These are phyloP conservation scores for Dendrocopos noguchii DNA, from an alignment of 2,113 vertebrate genomes.

Conservation along the genomic window DNA sequence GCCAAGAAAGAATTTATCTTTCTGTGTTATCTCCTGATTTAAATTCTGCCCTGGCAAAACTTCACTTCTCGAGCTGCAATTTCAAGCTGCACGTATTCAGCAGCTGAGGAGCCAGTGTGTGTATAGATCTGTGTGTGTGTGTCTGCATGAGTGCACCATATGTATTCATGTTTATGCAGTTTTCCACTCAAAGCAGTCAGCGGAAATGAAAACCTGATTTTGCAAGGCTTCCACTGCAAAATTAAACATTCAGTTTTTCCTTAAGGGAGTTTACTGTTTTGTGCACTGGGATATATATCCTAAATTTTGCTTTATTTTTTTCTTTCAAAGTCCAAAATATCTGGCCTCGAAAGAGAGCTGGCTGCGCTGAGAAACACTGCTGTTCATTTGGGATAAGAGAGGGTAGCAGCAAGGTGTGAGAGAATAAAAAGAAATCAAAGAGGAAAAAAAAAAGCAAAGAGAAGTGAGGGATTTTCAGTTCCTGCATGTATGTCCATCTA, in stretches of 20 bases:
- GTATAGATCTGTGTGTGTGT: neutral
- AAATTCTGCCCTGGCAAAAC: neutral
- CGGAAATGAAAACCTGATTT: conserved; percentile 37
- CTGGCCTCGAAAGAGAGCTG: neutral
- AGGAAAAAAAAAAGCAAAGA: neutral
- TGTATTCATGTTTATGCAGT: neutral
- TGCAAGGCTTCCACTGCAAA: neutral
- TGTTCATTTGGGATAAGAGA: neutral
- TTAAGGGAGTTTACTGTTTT: neutral
- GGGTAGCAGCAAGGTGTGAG: neutral
- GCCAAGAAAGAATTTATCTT: neutral
- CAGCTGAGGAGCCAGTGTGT: neutral
- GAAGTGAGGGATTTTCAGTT: conserved; percentile 12
- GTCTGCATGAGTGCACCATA: neutral
- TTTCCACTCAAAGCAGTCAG: conserved; percentile 11
- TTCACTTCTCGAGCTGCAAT: neutral
- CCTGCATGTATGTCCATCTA: neutral
- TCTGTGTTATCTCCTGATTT: neutral
- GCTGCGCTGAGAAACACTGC: neutral
- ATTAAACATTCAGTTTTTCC: neutral
- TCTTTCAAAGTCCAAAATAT: conserved; percentile 1
- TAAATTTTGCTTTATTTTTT: neutral
- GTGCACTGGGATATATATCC: neutral
- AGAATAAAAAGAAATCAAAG: neutral
- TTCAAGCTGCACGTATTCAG: neutral